Evolutionary conservation across 2,113 vertebrate species (phyloP), one percentile per base, ranked within the genome.

Genomic region (Campylomormyrus numenius): DNA sequence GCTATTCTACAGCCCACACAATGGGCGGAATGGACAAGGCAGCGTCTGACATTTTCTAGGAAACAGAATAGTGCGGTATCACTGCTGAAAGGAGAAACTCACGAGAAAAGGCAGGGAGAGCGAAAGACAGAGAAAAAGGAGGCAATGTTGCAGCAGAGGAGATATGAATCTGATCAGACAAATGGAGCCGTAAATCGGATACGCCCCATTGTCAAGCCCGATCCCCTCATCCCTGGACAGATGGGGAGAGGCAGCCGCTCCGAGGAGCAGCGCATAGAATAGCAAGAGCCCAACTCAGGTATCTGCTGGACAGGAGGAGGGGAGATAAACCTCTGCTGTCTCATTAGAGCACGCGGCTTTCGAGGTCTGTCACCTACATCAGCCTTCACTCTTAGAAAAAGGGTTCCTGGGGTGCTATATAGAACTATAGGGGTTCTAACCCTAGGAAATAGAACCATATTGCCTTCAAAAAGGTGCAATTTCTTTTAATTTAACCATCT

Each of bases 81-180:
- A 93, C 92, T 91, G 86, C 88, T 94, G 94, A 96, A 95, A 96
- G 93, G 91, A 94, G 93, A 96, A 93, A 94, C 93, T 35, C 88
- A n/a, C 39, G 11, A 46, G 52, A 85, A 89, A 62, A 89, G 50
- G 49, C 91, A 87, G 91, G n/a, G 91, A 10, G 91, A n/a, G 91
- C n/a, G 49, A 89, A 87, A 83, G 91, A 74, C 80, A 31, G 45
- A 39, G 31, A 31, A 93, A 94, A 93, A 93, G 94, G 91, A 92
- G 92, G 88, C 91, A 93, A 89, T 46, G 92, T 92, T 93, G 93
- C 93, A 92, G 88, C 91, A 92, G 91, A 94, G 91, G 91, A 95
- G 96, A 97, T 97, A 96, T 95, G 96, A 96, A 97, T 97, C 96
- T 96, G 95, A 97, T 96, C 95, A 96, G 94, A 96, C 96, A 95